Percentiles rank a stretch among this genome's conserved stretches.
phyloP scores from a whole-genome alignment of 2,888 invertebrate species.

The Drosophila nr. fundita region DNA sequence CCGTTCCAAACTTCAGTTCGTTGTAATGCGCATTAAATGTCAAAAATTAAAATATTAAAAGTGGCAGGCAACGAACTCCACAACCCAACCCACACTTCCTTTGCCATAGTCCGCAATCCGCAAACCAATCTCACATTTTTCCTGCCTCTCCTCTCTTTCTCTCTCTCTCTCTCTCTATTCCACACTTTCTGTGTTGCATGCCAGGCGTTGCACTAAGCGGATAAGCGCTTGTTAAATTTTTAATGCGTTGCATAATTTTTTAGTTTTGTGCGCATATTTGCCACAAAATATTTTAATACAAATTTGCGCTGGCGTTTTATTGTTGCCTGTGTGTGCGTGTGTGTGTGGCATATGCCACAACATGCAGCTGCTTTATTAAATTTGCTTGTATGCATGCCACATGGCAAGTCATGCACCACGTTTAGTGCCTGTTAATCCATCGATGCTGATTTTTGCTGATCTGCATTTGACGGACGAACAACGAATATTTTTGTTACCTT shows the following conservation, averaged over 20 bases:
- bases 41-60: slow-evolving; percentile 77
- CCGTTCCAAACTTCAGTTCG: neutral
- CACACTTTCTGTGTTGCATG: slow-evolving; percentile 21
- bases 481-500: slow-evolving; percentile 8
- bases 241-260: slow-evolving; percentile 78
- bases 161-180: neutral
- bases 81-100: neutral
- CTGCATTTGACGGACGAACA: neutral
- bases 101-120: slow-evolving; percentile 1
- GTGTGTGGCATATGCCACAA: slow-evolving; percentile 33
- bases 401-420: slow-evolving; percentile 5
- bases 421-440: neutral
- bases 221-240: slow-evolving; percentile 80
- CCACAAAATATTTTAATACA: slow-evolving; percentile 71
- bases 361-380: slow-evolving; percentile 54
- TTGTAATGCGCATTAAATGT: slow-evolving; percentile 52
- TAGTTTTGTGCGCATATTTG: slow-evolving; percentile 70
- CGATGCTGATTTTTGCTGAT: neutral
- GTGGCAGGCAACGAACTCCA: slow-evolving; percentile 48
- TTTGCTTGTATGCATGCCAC: slow-evolving; percentile 31
- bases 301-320: slow-evolving; percentile 41
- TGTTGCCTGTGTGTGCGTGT: slow-evolving; percentile 17
- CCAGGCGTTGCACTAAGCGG: slow-evolving; percentile 76
- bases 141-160: neutral
- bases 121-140: slow-evolving; percentile 24